These are phyloP conservation scores for Plusia festucae DNA, from an alignment of 2,888 invertebrate genomes.

Conservation along the genomic window DNA sequence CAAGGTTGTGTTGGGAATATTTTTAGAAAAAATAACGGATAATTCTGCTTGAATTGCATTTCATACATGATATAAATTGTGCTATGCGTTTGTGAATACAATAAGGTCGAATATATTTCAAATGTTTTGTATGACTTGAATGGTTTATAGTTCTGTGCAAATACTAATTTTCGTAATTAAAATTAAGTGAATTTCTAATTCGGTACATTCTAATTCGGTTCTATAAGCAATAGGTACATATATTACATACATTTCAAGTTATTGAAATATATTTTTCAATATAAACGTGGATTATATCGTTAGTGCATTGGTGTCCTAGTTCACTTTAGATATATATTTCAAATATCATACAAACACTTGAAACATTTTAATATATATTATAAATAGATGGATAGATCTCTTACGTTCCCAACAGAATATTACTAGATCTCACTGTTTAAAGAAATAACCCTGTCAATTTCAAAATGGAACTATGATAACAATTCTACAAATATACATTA, in stretches of 20 bases:
- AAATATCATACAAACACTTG: slow-evolving; percentile 37
- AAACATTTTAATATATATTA: slow-evolving; percentile 20
- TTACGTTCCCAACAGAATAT: slow-evolving; percentile 43
- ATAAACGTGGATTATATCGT: neutral
- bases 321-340: neutral
- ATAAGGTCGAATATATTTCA: slow-evolving; percentile 45
- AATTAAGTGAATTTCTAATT: neutral
- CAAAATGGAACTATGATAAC: slow-evolving; percentile 65
- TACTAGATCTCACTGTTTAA: slow-evolving; percentile 73
- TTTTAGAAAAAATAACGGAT: slow-evolving; percentile 61
- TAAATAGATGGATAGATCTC: slow-evolving; percentile 13
- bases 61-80: slow-evolving; percentile 59
- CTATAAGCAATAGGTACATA: neutral
- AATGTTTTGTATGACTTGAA: slow-evolving; percentile 40
- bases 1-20: slow-evolving; percentile 42
- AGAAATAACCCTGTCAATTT: slow-evolving; percentile 73
- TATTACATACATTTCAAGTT: slow-evolving; percentile 4
- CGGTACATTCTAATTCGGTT: neutral
- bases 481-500: slow-evolving; percentile 57
- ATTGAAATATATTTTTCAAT: neutral
- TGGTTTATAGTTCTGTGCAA: slow-evolving; percentile 1
- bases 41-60: slow-evolving; percentile 49
- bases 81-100: slow-evolving; percentile 64
- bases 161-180: slow-evolving; percentile 2
- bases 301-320: neutral